Evolutionary conservation across 2,113 vertebrate genomes (phyloP).

Genomic region (Megaceryle torquata): DNA sequence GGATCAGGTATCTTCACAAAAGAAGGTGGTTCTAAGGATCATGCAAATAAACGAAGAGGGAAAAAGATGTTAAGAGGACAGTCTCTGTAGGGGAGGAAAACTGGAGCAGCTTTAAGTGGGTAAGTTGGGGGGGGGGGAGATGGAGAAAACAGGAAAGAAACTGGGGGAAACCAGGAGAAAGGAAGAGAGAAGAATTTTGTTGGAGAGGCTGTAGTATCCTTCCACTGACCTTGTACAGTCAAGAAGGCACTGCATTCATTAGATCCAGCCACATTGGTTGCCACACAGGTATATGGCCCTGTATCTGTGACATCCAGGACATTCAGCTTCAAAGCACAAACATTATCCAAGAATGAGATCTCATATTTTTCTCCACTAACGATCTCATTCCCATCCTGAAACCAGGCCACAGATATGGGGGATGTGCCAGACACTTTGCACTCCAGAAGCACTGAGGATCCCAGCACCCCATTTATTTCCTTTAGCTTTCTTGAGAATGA

Average conservation of each 20-base stretch:
- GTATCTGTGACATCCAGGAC: conserved; percentile 83
- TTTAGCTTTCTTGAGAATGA: conserved; percentile 91
- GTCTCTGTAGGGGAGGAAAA: not conserved
- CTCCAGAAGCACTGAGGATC: conserved; percentile 82
- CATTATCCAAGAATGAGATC: conserved; percentile 86
- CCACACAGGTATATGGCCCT: conserved; percentile 87
- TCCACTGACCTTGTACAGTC: conserved; percentile 91
- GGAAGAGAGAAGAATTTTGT: not conserved
- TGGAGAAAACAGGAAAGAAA: not conserved
- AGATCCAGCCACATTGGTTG: conserved; percentile 87
- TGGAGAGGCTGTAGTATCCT: not conserved
- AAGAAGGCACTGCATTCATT: conserved; percentile 86
- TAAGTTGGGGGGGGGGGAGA: too few relatives aligned
- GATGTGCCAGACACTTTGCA: conserved; percentile 92
- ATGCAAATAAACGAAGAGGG: not conserved
- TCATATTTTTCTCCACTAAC: conserved; percentile 87
- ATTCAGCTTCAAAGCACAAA: conserved; percentile 85
- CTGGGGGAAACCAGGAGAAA: not conserved
- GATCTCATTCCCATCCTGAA: conserved; percentile 87
- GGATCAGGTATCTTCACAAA: conserved; percentile 92
- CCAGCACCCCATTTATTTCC: conserved; percentile 80
- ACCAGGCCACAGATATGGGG: conserved; percentile 91
- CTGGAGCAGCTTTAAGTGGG: not conserved
- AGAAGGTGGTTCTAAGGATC: conserved; percentile 88
- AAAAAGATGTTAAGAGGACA: conserved; percentile 14